Conservation (phyloP, 2,113 vertebrate species). For the Zingel zingel region DNA sequence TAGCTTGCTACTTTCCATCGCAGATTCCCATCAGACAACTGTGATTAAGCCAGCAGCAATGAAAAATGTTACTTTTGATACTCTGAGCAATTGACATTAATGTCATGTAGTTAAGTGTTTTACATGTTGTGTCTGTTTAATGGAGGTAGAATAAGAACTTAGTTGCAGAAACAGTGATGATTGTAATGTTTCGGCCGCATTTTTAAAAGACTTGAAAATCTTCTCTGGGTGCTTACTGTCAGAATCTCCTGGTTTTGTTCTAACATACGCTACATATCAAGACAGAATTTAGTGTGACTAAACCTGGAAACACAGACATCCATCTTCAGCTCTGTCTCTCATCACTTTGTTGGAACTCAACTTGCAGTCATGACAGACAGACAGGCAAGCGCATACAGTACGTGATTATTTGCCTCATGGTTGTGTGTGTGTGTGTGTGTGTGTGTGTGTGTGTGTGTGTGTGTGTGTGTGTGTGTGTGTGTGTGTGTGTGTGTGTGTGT, state of each 20-base stretch:
- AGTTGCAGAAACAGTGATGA: background rate
- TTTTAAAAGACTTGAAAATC: background rate
- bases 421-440: conserved; percentile 15
- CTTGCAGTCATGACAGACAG: conserved; percentile 27
- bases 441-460: conserved; percentile 10
- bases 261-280: conserved; percentile 27
- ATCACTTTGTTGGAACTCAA: conserved; percentile 31
- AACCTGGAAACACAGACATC: conserved; percentile 57
- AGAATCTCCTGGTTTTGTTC: background rate
- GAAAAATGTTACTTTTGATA: background rate
- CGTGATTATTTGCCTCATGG: conserved; percentile 26
- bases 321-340: conserved; percentile 48
- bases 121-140: background rate
- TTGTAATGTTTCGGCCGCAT: background rate
- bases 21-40: background rate
- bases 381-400: background rate
- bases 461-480: conserved; percentile 11
- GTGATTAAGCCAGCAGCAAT: background rate
- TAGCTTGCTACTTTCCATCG: background rate
- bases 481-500: conserved; percentile 19
- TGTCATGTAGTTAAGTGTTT: background rate
- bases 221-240: background rate
- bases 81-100: background rate
- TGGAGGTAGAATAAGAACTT: background rate
- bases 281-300: conserved; percentile 53